A percentile compares a stretch with the other conserved stretches of the same genome.
Conservation (phyloP, 2,113 vertebrate genomes). For the Xiphophorus couchianus region DNA sequence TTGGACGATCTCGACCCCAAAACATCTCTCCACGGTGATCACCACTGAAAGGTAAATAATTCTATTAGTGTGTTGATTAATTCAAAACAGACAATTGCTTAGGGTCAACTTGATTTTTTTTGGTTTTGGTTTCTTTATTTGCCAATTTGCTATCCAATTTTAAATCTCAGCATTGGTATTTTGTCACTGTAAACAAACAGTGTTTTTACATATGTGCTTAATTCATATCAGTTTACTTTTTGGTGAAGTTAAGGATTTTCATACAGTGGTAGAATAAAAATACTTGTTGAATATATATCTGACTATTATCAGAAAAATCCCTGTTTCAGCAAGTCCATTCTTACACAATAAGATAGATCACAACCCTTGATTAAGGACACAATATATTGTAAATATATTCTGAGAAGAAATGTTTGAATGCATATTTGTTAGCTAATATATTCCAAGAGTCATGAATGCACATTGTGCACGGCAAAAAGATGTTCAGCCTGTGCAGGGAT, state of each 20-base stretch:
- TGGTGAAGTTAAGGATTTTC: too few relatives aligned
- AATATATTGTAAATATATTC: background rate
- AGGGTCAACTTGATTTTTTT: background rate
- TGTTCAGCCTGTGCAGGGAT: too few relatives aligned
- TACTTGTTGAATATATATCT: too few relatives aligned
- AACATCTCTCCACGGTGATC: constrained; percentile 80
- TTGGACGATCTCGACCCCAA: constrained; percentile 76
- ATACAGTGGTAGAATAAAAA: too few relatives aligned
- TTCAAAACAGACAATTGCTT: background rate
- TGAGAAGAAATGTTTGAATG: background rate
- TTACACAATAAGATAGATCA: background rate
- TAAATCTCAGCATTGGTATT: background rate
- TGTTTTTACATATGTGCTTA: background rate
- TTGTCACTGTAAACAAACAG: background rate
- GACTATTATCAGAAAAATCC: too few relatives aligned
- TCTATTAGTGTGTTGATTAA: constrained; percentile 16
- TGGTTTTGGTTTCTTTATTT: background rate
- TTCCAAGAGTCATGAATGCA: too few relatives aligned
- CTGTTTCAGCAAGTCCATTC: too few relatives aligned
- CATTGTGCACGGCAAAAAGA: too few relatives aligned
- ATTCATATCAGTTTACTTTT: too few relatives aligned
- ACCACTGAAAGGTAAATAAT: constrained; percentile 72
- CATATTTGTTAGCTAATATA: background rate
- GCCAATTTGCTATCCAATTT: background rate
- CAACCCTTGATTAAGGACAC: background rate